A percentile compares a stretch with the other conserved stretches of the same genome.
These are phyloP conservation scores for Athene cunicularia DNA, from an alignment of 2,113 vertebrate species.

Conservation along the genomic window DNA sequence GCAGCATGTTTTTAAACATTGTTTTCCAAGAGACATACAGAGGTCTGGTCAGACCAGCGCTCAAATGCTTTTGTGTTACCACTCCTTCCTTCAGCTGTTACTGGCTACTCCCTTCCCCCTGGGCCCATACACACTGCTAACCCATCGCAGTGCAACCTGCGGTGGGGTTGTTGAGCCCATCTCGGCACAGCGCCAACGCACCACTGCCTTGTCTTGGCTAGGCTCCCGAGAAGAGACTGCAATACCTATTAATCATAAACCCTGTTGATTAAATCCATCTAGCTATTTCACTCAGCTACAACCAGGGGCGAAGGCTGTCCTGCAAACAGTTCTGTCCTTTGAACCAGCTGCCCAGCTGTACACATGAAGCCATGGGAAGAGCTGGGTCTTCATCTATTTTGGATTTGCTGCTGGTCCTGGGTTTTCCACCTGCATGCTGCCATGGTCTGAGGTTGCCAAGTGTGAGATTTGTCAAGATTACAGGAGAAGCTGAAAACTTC, in stretches of 20 bases:
- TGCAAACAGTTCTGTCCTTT: neutral
- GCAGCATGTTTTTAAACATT: neutral
- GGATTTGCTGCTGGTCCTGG: neutral
- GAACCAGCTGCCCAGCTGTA: neutral
- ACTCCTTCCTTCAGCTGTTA: conserved; percentile 1
- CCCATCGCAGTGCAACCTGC: neutral
- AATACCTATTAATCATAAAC: neutral
- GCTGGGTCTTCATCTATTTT: neutral
- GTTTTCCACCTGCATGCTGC: neutral
- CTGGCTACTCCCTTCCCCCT: neutral
- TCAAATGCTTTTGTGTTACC: neutral
- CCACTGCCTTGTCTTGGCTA: neutral
- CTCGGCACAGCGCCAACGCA: neutral
- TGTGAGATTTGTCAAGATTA: neutral
- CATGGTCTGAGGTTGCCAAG: neutral
- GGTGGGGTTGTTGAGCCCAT: neutral
- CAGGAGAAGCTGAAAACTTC: neutral
- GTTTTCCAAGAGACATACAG: neutral
- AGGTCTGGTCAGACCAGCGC: neutral
- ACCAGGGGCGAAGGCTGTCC: neutral
- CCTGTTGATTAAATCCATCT: neutral
- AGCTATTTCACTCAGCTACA: neutral
- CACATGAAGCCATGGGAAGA: neutral
- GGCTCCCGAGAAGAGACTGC: neutral
- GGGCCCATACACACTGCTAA: neutral